A percentile compares a stretch with the other conserved stretches of the same genome.
phyloP scores from a whole-genome alignment of 2,888 invertebrate species.

The Meliscaeva auricollis region DNA sequence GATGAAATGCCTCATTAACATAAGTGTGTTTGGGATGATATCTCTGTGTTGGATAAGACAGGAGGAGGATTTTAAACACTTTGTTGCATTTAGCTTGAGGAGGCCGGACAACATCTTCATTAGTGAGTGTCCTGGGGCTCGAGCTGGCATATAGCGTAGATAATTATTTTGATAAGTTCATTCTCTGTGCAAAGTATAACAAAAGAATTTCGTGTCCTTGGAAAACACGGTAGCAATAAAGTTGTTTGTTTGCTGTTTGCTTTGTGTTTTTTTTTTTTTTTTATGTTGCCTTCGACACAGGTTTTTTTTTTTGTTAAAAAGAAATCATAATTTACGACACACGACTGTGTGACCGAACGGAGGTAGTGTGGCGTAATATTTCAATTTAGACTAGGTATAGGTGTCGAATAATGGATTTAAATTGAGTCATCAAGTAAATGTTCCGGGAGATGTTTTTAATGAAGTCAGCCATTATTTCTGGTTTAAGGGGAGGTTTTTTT shows the following conservation, averaged over 20 bases:
- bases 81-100: constrained; percentile 24
- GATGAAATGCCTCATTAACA: constrained; percentile 75
- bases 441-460: not conserved
- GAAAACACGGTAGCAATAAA: constrained; percentile 67
- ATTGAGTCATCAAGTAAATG: constrained; percentile 9
- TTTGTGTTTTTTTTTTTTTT: not conserved
- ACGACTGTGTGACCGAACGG: constrained; percentile 61
- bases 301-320: not conserved
- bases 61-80: constrained; percentile 38
- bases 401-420: constrained; percentile 43
- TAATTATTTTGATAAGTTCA: constrained; percentile 71
- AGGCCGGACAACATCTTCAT: constrained; percentile 71
- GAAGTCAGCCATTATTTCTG: no score
- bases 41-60: constrained; percentile 3
- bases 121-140: constrained; percentile 52
- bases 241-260: constrained; percentile 16
- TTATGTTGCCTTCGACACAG: not conserved
- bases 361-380: constrained; percentile 21
- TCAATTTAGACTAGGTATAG: constrained; percentile 1
- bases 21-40: constrained; percentile 70
- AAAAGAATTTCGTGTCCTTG: constrained; percentile 55
- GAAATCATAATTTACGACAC: constrained; percentile 2
- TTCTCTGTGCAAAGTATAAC: constrained; percentile 23
- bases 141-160: constrained; percentile 29
- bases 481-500: no score